Conservation (phyloP, 2,797 vertebrate genomes). For the Lerista edwardsae region DNA sequence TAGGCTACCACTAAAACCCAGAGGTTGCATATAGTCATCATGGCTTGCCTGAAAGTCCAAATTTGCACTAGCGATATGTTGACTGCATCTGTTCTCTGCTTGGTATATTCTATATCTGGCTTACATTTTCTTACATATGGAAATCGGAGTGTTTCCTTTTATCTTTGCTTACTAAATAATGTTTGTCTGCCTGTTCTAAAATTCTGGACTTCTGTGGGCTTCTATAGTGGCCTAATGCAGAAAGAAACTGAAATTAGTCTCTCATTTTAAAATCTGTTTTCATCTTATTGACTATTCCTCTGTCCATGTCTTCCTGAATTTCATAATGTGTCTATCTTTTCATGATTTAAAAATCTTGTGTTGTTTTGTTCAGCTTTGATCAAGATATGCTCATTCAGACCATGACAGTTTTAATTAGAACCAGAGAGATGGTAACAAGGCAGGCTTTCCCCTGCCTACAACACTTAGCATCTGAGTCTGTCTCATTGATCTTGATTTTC, state of each 20-base stretch:
- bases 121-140: constrained; percentile 10
- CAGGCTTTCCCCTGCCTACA: constrained; percentile 46
- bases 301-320: constrained; percentile 53
- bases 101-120: constrained; percentile 7
- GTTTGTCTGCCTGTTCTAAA: constrained; percentile 7
- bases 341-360: constrained; percentile 48
- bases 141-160: neutral
- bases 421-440: constrained; percentile 43
- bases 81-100: neutral
- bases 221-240: constrained; percentile 46
- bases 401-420: constrained; percentile 53
- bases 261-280: constrained; percentile 47
- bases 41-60: neutral
- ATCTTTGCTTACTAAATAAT: constrained; percentile 8
- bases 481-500: constrained; percentile 36
- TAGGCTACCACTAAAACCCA: no score
- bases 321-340: constrained; percentile 57
- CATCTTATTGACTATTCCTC: constrained; percentile 58
- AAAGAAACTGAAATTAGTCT: constrained; percentile 63
- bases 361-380: constrained; percentile 68
- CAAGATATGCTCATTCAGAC: constrained; percentile 53
- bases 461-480: constrained; percentile 38
- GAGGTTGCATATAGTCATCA: no score
- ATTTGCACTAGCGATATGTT: neutral
- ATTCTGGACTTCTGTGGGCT: constrained; percentile 21